phyloP scores from a whole-genome alignment of 2,797 vertebrate genomes.

The Emydoidea blandingii region DNA sequence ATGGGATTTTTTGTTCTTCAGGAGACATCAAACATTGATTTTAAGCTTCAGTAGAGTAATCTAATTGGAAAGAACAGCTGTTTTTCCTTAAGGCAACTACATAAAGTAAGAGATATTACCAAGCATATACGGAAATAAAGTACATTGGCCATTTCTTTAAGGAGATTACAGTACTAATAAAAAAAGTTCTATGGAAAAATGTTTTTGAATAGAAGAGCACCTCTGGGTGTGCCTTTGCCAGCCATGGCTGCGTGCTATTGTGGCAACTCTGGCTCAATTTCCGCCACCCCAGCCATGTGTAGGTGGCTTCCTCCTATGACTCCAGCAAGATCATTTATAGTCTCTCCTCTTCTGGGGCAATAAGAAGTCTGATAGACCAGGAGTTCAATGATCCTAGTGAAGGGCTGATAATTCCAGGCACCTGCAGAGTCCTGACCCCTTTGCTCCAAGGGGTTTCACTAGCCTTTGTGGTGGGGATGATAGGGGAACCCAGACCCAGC shows the following conservation, averaged over 20 bases:
- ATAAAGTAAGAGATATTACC: not conserved
- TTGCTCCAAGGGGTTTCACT: not conserved
- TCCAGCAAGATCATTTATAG: not conserved
- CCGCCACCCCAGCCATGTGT: not conserved
- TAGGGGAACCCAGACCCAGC: not conserved
- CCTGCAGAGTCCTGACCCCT: not conserved
- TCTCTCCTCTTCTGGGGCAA: not conserved
- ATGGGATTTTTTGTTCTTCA: not conserved
- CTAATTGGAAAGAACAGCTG: conserved; percentile 21
- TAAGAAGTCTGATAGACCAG: not conserved
- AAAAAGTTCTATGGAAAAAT: not conserved
- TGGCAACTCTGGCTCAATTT: not conserved
- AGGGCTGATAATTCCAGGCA: not conserved
- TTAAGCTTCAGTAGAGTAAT: not conserved
- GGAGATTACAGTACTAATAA: not conserved
- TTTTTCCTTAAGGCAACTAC: conserved; percentile 14
- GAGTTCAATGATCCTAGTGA: not conserved
- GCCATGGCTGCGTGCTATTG: too few species aligned
- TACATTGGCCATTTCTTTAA: not conserved
- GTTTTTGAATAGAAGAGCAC: not conserved
- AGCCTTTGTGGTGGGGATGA: not conserved
- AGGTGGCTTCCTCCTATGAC: not conserved
- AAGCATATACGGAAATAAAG: not conserved
- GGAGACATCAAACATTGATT: not conserved
- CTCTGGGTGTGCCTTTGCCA: not conserved